Conservation (phyloP, 2,797 vertebrate genomes). For the Taenioides sp. region DNA sequence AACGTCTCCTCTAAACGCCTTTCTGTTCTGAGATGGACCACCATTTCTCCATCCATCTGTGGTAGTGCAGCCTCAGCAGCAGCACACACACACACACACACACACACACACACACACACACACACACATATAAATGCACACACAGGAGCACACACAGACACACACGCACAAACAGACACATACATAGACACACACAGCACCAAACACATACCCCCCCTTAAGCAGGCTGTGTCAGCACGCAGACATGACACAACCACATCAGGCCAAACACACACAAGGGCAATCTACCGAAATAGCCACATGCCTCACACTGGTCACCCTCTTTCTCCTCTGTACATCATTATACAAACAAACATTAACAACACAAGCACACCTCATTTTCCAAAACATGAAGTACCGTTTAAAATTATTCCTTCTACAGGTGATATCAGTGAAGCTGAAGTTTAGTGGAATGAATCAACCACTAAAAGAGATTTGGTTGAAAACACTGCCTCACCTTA, state of each 20-base stretch:
- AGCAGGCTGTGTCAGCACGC: conserved; percentile 68
- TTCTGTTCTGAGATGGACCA: conserved; percentile 67
- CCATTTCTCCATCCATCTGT: conserved; percentile 65
- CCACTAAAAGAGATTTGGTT: too few species aligned
- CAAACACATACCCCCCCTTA: conserved; percentile 39
- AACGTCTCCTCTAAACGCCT: conserved; percentile 69
- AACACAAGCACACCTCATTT: too few species aligned
- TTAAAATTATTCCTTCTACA: not conserved
- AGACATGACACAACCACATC: conserved; percentile 66
- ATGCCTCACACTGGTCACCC: conserved; percentile 13
- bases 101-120: not conserved
- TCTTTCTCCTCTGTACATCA: not conserved
- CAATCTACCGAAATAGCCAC: conserved; percentile 46
- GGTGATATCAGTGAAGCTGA: not conserved
- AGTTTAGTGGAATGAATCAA: not conserved
- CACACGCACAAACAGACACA: not conserved
- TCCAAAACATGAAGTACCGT: too few species aligned
- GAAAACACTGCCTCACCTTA: too few species aligned
- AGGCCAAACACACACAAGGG: conserved; percentile 63
- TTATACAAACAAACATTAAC: not conserved
- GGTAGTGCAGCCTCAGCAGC: conserved; percentile 68
- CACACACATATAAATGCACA: not conserved
- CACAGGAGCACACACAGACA: not conserved
- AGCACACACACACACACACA: conserved; percentile 14
- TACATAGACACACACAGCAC: not conserved